Evolutionary conservation across 2,113 vertebrate species (phyloP).

Genomic region (Stigmatopora argus): DNA sequence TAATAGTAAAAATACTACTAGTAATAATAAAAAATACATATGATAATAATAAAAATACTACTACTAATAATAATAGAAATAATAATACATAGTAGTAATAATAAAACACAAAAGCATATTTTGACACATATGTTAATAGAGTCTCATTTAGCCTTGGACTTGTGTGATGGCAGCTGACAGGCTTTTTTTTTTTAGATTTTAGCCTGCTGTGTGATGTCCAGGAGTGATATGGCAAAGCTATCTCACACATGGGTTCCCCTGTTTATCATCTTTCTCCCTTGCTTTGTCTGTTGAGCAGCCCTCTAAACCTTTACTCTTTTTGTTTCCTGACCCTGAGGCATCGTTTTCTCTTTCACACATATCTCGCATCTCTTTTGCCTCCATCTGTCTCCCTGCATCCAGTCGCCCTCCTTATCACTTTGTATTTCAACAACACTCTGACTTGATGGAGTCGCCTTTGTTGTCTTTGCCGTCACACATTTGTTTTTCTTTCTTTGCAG

Average conservation of each 20-base stretch:
- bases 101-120: not conserved
- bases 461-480: constrained; percentile 14
- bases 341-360: constrained; percentile 24
- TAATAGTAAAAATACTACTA: too few species aligned
- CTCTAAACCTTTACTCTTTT: constrained; percentile 30
- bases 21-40: too few species aligned
- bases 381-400: constrained; percentile 54
- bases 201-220: constrained; percentile 37
- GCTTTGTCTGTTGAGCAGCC: constrained; percentile 29
- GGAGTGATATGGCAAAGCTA: constrained; percentile 26
- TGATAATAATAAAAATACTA: too few species aligned
- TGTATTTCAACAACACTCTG: constrained; percentile 13
- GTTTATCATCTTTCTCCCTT: constrained; percentile 25
- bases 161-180: constrained; percentile 37
- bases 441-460: constrained; percentile 2
- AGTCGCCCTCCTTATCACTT: constrained; percentile 11
- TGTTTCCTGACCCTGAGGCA: constrained; percentile 35
- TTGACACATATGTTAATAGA: constrained; percentile 25
- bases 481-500: constrained; percentile 61
- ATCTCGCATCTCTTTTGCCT: constrained; percentile 48
- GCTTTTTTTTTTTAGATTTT: constrained; percentile 8
- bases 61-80: not conserved
- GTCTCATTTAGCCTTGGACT: constrained; percentile 33
- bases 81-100: not conserved
- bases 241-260: constrained; percentile 10